These are phyloP conservation scores for Lophochroa leadbeateri DNA, from an alignment of 2,113 vertebrate genomes.

Conservation along the genomic window DNA sequence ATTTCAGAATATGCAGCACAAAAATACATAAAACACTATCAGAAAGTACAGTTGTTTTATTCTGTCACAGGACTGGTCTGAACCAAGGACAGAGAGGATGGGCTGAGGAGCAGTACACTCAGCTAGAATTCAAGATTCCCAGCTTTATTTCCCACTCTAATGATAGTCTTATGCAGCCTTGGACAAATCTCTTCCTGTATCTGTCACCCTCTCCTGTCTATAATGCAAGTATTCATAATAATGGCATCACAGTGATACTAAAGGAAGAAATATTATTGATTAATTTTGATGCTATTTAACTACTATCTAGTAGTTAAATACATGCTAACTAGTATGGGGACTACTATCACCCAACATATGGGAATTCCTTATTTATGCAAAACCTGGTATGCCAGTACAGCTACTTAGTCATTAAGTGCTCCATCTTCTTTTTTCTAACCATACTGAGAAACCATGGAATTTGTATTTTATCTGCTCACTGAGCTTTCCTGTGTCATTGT, in stretches of 20 bases:
- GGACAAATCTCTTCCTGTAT: not conserved
- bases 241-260: not conserved
- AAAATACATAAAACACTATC: not conserved
- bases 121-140: not conserved
- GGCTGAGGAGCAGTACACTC: not conserved
- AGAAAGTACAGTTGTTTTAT: not conserved
- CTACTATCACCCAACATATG: fast-evolving
- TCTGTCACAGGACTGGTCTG: not conserved
- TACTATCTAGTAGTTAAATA: not conserved
- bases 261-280: not conserved
- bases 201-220: not conserved
- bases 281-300: not conserved
- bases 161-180: not conserved
- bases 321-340: not conserved
- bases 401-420: not conserved
- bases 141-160: not conserved
- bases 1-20: not conserved
- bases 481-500: not conserved
- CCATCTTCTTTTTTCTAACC: not conserved
- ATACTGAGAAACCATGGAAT: not conserved
- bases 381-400: not conserved
- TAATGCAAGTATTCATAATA: not conserved
- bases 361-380: not conserved
- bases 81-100: not conserved
- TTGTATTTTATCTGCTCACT: not conserved